Evolutionary conservation across 2,797 vertebrate species (phyloP).

Genomic region (Gymnocypris eckloni): DNA sequence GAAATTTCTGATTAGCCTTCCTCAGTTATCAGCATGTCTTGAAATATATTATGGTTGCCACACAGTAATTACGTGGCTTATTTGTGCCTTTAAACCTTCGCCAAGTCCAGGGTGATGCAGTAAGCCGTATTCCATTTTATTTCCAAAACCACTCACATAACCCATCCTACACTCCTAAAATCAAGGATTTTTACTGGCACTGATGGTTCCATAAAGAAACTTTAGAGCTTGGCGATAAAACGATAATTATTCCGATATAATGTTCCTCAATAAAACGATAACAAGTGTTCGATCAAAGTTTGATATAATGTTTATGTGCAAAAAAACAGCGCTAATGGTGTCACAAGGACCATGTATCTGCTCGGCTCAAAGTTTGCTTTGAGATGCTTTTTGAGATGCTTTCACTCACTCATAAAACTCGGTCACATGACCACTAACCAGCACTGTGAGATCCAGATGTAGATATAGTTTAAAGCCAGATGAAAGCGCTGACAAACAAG

Average conservation of each 20-base stretch:
- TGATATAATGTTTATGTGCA: neutral
- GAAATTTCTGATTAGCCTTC: conserved; percentile 29
- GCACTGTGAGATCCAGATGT: too few relatives aligned
- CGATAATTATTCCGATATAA: neutral
- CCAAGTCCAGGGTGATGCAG: neutral
- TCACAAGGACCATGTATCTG: neutral
- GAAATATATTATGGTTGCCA: neutral
- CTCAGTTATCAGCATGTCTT: conserved; percentile 17
- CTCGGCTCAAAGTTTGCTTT: neutral
- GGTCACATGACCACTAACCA: too few relatives aligned
- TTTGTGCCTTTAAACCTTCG: neutral
- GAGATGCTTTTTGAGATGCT: too few relatives aligned
- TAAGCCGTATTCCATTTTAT: neutral
- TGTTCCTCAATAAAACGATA: neutral
- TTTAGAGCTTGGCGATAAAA: neutral
- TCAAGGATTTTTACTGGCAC: too few relatives aligned
- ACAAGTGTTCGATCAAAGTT: neutral
- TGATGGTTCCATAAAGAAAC: neutral
- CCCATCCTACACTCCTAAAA: neutral
- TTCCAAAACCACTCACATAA: neutral
- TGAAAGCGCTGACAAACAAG: too few relatives aligned
- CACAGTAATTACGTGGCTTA: conserved; percentile 5
- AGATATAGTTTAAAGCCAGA: too few relatives aligned
- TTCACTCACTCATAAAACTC: too few relatives aligned
- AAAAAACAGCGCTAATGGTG: neutral